Percentiles rank a stretch among this genome's conserved stretches.
phyloP scores from a whole-genome alignment of 2,113 vertebrate species.

The Ictidomys tridecemlineatus region DNA sequence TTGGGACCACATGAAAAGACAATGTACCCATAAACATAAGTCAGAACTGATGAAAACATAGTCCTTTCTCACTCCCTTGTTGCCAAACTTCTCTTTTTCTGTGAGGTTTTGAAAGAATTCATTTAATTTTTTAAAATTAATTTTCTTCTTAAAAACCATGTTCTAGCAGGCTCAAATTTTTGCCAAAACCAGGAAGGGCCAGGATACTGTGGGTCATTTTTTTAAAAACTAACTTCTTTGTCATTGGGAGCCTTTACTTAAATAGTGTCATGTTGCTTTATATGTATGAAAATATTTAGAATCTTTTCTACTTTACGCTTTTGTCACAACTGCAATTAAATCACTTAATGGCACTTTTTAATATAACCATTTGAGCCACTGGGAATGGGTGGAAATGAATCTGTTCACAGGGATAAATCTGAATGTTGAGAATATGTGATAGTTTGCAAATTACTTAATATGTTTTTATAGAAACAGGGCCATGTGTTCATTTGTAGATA shows the following conservation, averaged over 20 bases:
- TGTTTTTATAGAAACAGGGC: not conserved
- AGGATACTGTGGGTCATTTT: not conserved
- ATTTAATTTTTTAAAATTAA: constrained; percentile 6
- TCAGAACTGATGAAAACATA: not conserved
- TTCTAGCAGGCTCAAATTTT: constrained; percentile 8
- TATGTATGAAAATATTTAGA: not conserved
- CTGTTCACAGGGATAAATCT: constrained; percentile 26
- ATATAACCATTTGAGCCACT: constrained; percentile 14
- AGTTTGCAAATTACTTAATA: not conserved
- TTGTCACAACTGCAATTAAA: not conserved
- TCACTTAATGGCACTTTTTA: not conserved
- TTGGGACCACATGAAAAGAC: constrained; percentile 63
- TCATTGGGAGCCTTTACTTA: not conserved
- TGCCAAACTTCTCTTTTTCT: constrained; percentile 24
- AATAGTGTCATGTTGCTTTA: not conserved
- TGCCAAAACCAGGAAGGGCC: constrained; percentile 33
- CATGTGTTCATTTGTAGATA: not conserved
- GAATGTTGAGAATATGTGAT: not conserved
- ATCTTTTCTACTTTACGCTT: not conserved
- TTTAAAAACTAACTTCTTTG: not conserved
- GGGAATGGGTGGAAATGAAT: constrained; percentile 32
- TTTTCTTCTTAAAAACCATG: constrained; percentile 22
- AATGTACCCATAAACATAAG: not conserved
- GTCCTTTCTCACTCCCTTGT: not conserved
- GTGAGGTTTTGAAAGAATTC: constrained; percentile 61